Evolutionary conservation across 2,113 vertebrate species (phyloP).

Genomic region (Thinocorus orbignyianus): DNA sequence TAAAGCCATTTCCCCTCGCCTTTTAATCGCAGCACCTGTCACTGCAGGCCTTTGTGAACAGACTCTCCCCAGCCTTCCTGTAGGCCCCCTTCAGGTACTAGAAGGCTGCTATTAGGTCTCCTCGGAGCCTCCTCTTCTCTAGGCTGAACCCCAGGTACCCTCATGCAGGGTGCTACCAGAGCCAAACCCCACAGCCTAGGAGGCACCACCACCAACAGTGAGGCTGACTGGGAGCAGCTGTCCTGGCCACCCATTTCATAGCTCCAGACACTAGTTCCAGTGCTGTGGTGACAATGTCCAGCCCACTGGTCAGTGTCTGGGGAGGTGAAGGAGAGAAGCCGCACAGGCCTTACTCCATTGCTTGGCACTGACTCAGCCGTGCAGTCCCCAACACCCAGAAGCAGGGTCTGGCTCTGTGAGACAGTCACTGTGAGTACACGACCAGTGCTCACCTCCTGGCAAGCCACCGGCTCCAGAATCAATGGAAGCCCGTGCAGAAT

Average conservation of each 20-base stretch:
- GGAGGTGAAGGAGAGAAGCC: not conserved
- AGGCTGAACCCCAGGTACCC: too few relatives aligned
- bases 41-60: too few relatives aligned
- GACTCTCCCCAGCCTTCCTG: too few relatives aligned
- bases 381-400: not conserved
- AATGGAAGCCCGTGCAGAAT: not conserved
- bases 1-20: too few relatives aligned
- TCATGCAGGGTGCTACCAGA: fast-evolving
- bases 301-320: too few relatives aligned
- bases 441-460: not conserved
- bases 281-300: fast-evolving
- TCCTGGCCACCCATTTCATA: not conserved
- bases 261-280: not conserved
- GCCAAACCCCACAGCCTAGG: not conserved
- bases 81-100: too few relatives aligned
- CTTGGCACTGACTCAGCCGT: not conserved
- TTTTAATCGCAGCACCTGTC: too few relatives aligned
- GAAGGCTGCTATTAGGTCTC: too few relatives aligned
- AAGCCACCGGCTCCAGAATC: not conserved
- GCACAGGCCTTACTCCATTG: not conserved
- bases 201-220: fast-evolving
- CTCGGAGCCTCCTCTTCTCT: too few relatives aligned
- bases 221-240: not conserved
- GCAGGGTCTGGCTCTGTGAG: not conserved
- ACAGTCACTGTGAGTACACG: fast-evolving